Evolutionary conservation across 2,797 vertebrate genomes (phyloP), one percentile per base, ranked within the genome.

Genomic region (Catharus ustulatus): DNA sequence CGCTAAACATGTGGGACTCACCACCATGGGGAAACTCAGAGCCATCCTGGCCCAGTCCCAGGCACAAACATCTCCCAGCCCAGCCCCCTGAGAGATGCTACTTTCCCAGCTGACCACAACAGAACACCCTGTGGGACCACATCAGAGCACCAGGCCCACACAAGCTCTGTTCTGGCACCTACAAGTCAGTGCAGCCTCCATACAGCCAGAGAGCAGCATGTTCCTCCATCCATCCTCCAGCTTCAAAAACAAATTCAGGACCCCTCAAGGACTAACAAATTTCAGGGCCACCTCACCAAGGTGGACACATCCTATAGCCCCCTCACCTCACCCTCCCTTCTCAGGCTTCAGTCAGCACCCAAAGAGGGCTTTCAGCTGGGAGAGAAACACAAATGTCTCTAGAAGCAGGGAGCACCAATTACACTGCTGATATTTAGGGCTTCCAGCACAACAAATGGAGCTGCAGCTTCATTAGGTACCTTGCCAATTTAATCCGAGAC

Each of bases 401-500:
- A 45, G 10, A 81, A 94, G 69, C 18, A 3, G 62, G 87, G 46
- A 85, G 55, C 87, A 92, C 87, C 93, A 85, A 94, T 95, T 95
- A 77, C 90, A 23, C 89, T 38, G 55, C 84, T 95, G 96, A 94
- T 96, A 96, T 94, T 96, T 95, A 95, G 94, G 92, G 89, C 94
- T 96, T 96, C 89, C 90, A 89, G 79, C 67, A 79, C 83, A 82
- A 87, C 94, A 88, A 93, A 94, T 94, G 96, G 83, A 93, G 86
- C 86, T 89, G 74, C 79, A 83, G 94, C 95, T 93, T 93, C 82
- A 91, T 94, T 94, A 95, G 95, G 77, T 94, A 84, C 82, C 29
- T 40, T 90, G 96, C 97, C 97, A 97, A 96, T 90, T 94, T 85
- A 81, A 67, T 68, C 84, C 29, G 4, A 97, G 95, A 95, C 95